Evolutionary conservation across 2,888 invertebrate species (phyloP).

Genomic region (Allygus modestus): DNA sequence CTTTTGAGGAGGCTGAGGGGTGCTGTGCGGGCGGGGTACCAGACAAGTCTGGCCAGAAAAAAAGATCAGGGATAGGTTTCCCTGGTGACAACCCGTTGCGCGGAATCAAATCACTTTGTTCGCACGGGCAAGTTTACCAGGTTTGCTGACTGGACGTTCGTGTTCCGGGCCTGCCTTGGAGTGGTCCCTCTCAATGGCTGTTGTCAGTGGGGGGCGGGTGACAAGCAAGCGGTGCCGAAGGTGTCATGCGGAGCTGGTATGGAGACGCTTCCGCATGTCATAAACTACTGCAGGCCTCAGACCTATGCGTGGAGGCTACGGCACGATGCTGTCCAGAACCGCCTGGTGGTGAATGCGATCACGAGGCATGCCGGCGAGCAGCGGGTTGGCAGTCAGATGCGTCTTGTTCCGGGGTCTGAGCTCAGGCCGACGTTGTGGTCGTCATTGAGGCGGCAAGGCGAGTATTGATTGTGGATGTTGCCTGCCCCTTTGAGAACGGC

Average conservation of each 20-base stretch:
- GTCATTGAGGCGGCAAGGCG: slow-evolving; percentile 67
- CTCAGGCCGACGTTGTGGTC: slow-evolving; percentile 70
- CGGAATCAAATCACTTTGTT: slow-evolving; percentile 71
- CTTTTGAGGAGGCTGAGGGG: background rate
- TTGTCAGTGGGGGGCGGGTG: slow-evolving; percentile 66
- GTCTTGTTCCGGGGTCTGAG: slow-evolving; percentile 64
- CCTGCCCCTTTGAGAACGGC: slow-evolving; percentile 72
- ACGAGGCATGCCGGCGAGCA: background rate
- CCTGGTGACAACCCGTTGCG: slow-evolving; percentile 63
- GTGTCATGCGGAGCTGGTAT: slow-evolving; percentile 69
- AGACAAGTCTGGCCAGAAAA: slow-evolving; percentile 59
- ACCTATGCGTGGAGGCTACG: slow-evolving; percentile 70
- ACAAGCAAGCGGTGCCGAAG: slow-evolving; percentile 71
- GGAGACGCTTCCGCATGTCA: slow-evolving; percentile 73
- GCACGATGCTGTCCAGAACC: slow-evolving; percentile 69
- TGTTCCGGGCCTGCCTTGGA: slow-evolving; percentile 72
- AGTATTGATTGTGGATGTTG: slow-evolving; percentile 71
- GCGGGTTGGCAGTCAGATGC: background rate
- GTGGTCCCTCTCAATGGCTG: slow-evolving; percentile 71
- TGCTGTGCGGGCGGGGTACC: background rate
- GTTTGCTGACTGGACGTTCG: slow-evolving; percentile 74
- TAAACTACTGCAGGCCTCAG: slow-evolving; percentile 72
- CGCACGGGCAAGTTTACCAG: slow-evolving; percentile 69
- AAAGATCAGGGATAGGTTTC: slow-evolving; percentile 71
- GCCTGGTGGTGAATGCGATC: background rate